phyloP scores from a whole-genome alignment of 2,797 vertebrate genomes.

The Momotus momota region DNA sequence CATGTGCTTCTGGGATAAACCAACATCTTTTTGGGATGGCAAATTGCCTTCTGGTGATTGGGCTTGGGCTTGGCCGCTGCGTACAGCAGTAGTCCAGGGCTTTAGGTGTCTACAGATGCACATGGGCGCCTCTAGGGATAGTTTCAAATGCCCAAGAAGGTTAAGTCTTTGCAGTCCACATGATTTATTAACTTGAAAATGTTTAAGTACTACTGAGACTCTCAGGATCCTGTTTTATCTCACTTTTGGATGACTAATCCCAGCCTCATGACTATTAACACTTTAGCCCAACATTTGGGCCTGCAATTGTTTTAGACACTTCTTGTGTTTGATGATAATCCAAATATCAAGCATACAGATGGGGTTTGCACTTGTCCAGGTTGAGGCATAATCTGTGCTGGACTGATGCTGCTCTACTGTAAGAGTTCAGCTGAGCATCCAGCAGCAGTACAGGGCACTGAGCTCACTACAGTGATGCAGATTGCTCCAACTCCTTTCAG shows the following conservation, averaged over 20 bases:
- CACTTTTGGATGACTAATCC: not conserved
- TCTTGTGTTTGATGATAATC: not conserved
- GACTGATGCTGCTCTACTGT: not conserved
- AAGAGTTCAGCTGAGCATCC: not conserved
- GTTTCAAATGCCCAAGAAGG: not conserved
- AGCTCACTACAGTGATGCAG: not conserved
- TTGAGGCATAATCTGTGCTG: not conserved
- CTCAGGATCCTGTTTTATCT: not conserved
- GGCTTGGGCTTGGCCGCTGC: not conserved
- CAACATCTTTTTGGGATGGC: accelerated
- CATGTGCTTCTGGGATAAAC: not conserved
- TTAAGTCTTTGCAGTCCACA: not conserved
- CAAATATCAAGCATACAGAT: not conserved
- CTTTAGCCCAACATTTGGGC: not conserved
- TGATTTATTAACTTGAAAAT: not conserved
- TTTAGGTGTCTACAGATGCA: not conserved
- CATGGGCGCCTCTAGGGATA: not conserved
- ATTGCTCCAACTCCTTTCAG: not conserved
- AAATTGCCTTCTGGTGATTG: not conserved
- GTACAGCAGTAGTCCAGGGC: not conserved
- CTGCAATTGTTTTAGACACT: not conserved
- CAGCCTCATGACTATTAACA: not conserved
- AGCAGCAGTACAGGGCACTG: too few species aligned
- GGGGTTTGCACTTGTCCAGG: not conserved
- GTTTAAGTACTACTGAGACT: not conserved